A percentile compares a stretch with the other conserved stretches of the same genome.
Evolutionary conservation across 2,113 vertebrate species (phyloP).

Genomic region (Rhea pennata): DNA sequence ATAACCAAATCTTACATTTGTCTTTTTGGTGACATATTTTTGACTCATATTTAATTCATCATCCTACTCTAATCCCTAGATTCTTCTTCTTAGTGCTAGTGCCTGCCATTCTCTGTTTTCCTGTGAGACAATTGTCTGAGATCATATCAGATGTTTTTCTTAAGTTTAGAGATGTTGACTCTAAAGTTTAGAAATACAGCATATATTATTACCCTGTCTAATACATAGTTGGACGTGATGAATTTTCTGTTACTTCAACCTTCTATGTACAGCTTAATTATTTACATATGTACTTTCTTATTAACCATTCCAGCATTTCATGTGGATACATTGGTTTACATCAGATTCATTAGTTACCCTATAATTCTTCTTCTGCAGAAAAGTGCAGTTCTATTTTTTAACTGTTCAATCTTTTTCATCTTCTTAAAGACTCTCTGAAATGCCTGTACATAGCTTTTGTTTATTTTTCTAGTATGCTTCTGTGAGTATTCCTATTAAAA

Average conservation of each 20-base stretch:
- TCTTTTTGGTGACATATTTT: constrained; percentile 49
- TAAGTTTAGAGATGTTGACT: constrained; percentile 42
- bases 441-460: background rate
- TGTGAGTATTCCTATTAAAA: background rate
- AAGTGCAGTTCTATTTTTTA: background rate
- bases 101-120: constrained; percentile 22
- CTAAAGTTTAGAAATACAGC: constrained; percentile 17
- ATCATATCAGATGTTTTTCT: constrained; percentile 58
- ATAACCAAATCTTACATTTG: constrained; percentile 32
- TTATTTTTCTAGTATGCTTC: background rate
- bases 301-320: background rate
- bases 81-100: background rate
- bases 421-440: background rate
- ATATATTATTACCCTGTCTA: background rate
- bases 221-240: constrained; percentile 37
- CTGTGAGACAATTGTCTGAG: constrained; percentile 46
- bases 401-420: background rate
- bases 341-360: background rate
- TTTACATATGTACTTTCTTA: constrained; percentile 15
- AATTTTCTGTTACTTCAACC: constrained; percentile 26
- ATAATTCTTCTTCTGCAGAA: background rate
- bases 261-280: background rate
- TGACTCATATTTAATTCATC: constrained; percentile 54
- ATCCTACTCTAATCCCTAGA: constrained; percentile 1
- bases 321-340: background rate